phyloP scores from a whole-genome alignment of 1,140 invertebrate genomes.

The Nephotettix cincticeps region DNA sequence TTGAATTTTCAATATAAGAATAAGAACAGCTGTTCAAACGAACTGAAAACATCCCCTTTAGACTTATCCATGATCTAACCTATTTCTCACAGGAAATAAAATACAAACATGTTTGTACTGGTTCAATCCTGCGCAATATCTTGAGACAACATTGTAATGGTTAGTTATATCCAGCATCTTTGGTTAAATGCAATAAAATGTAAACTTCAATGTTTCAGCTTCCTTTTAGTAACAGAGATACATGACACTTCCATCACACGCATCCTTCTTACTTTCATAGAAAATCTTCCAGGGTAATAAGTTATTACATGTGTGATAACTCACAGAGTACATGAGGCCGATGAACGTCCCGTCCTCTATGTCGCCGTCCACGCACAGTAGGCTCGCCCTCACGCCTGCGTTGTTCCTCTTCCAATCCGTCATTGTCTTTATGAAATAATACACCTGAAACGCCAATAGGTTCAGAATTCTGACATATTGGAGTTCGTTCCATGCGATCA shows the following conservation, averaged over 20 bases:
- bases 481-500: too few species aligned
- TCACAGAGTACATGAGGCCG: conserved; percentile 32
- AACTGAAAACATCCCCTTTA: too few species aligned
- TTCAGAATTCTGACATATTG: too few species aligned
- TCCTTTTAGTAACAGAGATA: neutral
- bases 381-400: conserved; percentile 17
- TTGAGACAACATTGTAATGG: too few species aligned
- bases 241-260: neutral
- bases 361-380: conserved; percentile 28
- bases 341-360: conserved; percentile 33
- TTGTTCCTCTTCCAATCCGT: conserved; percentile 30
- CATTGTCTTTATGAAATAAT: conserved; percentile 36
- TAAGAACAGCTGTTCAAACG: too few species aligned
- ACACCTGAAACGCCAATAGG: conserved; percentile 35
- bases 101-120: too few species aligned
- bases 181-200: neutral
- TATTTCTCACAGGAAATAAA: too few species aligned
- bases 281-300: neutral
- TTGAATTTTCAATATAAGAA: too few species aligned
- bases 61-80: too few species aligned
- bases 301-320: conserved; percentile 7
- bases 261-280: neutral
- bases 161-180: too few species aligned
- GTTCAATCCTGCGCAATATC: too few species aligned
- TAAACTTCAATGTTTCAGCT: neutral